Conservation (phyloP, 2,888 invertebrate genomes). For the Cheilosia grossa region DNA sequence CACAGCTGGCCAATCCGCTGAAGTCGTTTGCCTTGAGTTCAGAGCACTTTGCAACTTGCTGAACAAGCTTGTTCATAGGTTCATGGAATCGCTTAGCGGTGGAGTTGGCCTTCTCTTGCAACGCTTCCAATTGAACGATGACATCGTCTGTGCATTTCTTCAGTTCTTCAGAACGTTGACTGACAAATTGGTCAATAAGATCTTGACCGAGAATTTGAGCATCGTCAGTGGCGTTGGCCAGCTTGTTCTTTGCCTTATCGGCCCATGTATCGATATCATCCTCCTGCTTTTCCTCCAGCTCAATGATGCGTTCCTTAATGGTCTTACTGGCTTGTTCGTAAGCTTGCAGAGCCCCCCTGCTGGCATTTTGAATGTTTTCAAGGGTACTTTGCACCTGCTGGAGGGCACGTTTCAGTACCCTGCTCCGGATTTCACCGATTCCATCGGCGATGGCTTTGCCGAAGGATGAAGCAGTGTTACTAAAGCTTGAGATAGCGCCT, state of each 20-base stretch:
- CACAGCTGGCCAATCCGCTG: conserved; percentile 4
- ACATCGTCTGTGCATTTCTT: conserved; percentile 21
- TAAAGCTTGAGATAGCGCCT: not conserved
- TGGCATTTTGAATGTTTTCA: not conserved
- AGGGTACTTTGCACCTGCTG: not conserved
- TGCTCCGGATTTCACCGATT: not conserved
- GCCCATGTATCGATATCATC: conserved; percentile 31
- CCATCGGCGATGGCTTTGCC: not conserved
- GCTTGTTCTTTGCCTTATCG: conserved; percentile 11
- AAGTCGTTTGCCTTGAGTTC: conserved; percentile 16
- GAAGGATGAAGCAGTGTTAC: not conserved
- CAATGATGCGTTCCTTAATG: conserved; percentile 1
- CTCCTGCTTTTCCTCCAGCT: conserved; percentile 11
- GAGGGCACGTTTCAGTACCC: not conserved
- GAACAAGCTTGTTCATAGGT: conserved; percentile 47
- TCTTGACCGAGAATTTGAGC: conserved; percentile 36
- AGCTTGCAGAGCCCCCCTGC: conserved; percentile 10
- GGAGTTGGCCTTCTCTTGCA: conserved; percentile 45
- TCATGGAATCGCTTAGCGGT: conserved; percentile 14
- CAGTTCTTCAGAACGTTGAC: conserved; percentile 19
- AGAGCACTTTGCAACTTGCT: conserved; percentile 17
- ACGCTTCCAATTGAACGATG: conserved; percentile 5
- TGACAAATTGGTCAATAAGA: conserved; percentile 22
- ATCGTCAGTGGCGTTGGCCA: conserved; percentile 37
- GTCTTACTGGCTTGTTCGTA: not conserved